A percentile compares a stretch with the other conserved stretches of the same genome.
Conservation (phyloP, 2,888 invertebrate genomes). For the Lithophane socia region DNA sequence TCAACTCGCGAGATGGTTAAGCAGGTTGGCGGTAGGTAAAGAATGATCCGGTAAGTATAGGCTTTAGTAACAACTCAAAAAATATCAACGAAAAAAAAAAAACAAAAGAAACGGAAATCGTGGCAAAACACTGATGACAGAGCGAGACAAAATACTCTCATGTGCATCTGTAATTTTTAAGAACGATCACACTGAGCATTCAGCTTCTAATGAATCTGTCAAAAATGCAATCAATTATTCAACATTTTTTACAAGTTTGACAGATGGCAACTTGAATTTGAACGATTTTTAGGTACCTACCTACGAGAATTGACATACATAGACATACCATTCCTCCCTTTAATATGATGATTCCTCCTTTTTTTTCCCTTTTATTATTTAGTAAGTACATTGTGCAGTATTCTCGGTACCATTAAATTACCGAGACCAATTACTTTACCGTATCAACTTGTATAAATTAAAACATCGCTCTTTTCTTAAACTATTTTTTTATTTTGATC, state of each 20-base stretch:
- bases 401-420: slow-evolving; percentile 42
- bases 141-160: not conserved
- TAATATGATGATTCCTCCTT: too few relatives aligned
- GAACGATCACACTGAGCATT: too few relatives aligned
- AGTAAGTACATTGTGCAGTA: slow-evolving; percentile 6
- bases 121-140: not conserved
- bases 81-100: not conserved
- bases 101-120: too few relatives aligned
- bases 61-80: not conserved
- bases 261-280: too few relatives aligned
- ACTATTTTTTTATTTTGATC: slow-evolving; percentile 8
- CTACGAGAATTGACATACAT: too few relatives aligned
- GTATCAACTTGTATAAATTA: slow-evolving; percentile 35
- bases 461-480: slow-evolving; percentile 29
- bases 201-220: too few relatives aligned
- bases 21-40: not conserved
- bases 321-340: too few relatives aligned
- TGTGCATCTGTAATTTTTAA: not conserved
- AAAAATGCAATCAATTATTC: too few relatives aligned
- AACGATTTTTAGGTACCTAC: too few relatives aligned
- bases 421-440: slow-evolving; percentile 31
- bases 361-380: slow-evolving; percentile 6
- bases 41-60: not conserved
- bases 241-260: too few relatives aligned
- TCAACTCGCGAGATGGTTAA: not conserved